Conservation (phyloP, 2,888 invertebrate species). For the Noctua comes region DNA sequence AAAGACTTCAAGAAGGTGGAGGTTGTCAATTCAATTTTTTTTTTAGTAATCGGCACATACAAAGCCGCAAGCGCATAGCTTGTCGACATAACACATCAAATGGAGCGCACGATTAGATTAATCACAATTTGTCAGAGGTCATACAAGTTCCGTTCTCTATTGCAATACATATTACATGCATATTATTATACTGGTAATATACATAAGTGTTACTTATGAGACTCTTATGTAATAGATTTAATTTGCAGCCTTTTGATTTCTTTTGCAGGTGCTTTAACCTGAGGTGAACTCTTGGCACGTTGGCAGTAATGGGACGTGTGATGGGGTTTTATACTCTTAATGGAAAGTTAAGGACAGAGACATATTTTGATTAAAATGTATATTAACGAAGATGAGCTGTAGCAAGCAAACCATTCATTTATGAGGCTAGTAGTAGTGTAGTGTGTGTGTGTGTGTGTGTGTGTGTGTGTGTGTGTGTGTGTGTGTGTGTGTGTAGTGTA, state of each 20-base stretch:
- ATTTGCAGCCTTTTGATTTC: background rate
- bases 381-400: too few relatives aligned
- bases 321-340: background rate
- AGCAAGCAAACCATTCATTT: too few relatives aligned
- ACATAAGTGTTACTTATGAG: conserved; percentile 10
- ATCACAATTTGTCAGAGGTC: conserved; percentile 51
- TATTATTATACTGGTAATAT: conserved; percentile 9
- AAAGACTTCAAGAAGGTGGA: background rate
- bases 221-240: conserved; percentile 16
- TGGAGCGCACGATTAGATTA: conserved; percentile 48
- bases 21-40: background rate
- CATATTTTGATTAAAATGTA: background rate
- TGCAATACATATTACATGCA: conserved; percentile 30
- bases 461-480: too few relatives aligned
- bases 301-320: background rate
- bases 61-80: background rate
- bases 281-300: background rate
- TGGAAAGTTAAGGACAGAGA: background rate
- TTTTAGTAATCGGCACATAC: too few relatives aligned
- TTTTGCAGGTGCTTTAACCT: conserved; percentile 14
- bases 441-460: too few relatives aligned
- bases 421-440: too few relatives aligned
- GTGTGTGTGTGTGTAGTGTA: too few relatives aligned
- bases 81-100: conserved; percentile 27
- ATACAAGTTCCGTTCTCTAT: conserved; percentile 46